phyloP scores from a whole-genome alignment of 2,113 vertebrate genomes.

The Acanthochromis polyacanthus region DNA sequence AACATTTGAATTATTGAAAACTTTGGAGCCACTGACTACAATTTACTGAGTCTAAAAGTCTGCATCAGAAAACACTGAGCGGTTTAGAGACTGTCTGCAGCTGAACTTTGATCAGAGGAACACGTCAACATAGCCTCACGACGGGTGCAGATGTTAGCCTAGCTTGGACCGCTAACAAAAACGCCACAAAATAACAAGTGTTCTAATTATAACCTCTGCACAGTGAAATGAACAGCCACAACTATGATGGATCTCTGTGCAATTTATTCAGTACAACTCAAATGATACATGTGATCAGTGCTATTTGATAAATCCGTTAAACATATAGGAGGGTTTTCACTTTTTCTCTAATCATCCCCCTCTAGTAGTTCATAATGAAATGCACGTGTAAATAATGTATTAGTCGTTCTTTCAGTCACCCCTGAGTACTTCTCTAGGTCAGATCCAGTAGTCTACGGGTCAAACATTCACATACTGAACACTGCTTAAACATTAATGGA shows the following conservation, averaged over 20 bases:
- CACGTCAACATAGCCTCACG: too few relatives aligned
- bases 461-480: conserved; percentile 47
- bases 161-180: too few relatives aligned
- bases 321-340: not conserved
- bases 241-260: not conserved
- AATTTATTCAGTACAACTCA: conserved; percentile 63
- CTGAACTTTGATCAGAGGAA: too few relatives aligned
- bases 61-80: not conserved
- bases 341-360: conserved; percentile 1
- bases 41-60: not conserved
- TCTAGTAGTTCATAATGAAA: conserved; percentile 30
- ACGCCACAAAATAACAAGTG: not conserved
- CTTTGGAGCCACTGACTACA: not conserved
- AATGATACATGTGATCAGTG: conserved; percentile 26
- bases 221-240: conserved; percentile 3
- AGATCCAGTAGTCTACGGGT: conserved; percentile 32
- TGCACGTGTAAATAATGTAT: conserved; percentile 33
- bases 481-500: conserved; percentile 12
- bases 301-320: conserved; percentile 21
- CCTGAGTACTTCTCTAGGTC: conserved; percentile 56
- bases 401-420: conserved; percentile 37
- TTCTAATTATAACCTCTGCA: not conserved
- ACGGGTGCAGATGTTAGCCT: too few relatives aligned
- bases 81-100: too few relatives aligned
- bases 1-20: conserved; percentile 67